Conservation (phyloP, 2,888 invertebrate species). For the Stenurella melanura region DNA sequence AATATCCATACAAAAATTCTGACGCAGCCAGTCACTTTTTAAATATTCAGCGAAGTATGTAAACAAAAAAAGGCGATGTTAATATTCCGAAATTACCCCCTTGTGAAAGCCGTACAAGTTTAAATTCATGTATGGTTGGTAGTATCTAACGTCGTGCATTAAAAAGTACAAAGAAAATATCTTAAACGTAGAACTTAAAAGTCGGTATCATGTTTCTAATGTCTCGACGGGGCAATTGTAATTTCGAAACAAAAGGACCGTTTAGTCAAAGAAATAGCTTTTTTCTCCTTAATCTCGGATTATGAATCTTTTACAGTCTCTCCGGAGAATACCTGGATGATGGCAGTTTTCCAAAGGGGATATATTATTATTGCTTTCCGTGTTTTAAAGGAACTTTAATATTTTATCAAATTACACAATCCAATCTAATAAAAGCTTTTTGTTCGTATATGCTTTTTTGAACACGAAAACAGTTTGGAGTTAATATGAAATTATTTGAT, state of each 20-base stretch:
- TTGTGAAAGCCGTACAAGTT: slow-evolving; percentile 13
- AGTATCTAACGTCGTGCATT: background rate
- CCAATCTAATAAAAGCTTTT: slow-evolving; percentile 58
- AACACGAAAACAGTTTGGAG: slow-evolving; percentile 48
- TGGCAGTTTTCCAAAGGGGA: slow-evolving; percentile 62
- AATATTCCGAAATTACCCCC: slow-evolving; percentile 22
- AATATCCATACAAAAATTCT: too few relatives aligned
- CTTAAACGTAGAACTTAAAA: slow-evolving; percentile 29
- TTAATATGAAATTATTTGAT: slow-evolving; percentile 51
- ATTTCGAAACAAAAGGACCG: slow-evolving; percentile 71
- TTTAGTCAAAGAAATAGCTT: slow-evolving; percentile 71
- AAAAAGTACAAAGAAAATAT: slow-evolving; percentile 22
- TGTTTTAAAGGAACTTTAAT: slow-evolving; percentile 59
- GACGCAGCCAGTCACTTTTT: too few relatives aligned
- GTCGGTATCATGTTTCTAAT: slow-evolving; percentile 60
- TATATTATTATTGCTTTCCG: slow-evolving; percentile 62
- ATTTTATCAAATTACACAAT: slow-evolving; percentile 59
- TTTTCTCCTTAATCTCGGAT: slow-evolving; percentile 72
- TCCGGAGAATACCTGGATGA: slow-evolving; percentile 70
- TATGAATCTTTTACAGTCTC: slow-evolving; percentile 72
- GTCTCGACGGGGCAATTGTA: slow-evolving; percentile 71
- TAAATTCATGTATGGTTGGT: slow-evolving; percentile 36
- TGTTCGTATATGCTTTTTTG: slow-evolving; percentile 55
- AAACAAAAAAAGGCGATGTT: background rate
- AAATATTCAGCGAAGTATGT: background rate